Conservation (phyloP, 2,113 vertebrate genomes). For the Zosterops lateralis region DNA sequence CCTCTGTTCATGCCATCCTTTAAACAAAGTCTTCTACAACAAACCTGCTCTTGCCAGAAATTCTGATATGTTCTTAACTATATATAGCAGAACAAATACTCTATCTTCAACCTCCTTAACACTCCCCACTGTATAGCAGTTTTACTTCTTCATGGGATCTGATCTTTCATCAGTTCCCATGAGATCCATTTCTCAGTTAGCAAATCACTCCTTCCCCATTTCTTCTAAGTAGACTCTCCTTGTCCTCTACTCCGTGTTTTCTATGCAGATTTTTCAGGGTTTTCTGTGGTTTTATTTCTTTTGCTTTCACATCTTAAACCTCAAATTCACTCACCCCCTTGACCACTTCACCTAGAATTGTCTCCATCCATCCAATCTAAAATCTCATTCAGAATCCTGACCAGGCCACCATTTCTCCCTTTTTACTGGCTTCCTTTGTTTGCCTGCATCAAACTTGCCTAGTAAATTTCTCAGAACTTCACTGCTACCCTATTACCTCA, state of each 20-base stretch:
- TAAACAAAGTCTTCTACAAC: background rate
- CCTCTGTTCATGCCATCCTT: background rate
- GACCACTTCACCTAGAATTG: background rate
- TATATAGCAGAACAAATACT: background rate
- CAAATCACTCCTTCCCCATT: background rate
- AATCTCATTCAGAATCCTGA: background rate
- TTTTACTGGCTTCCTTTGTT: background rate
- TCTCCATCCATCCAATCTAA: background rate
- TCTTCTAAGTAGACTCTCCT: background rate
- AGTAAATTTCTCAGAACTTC: background rate
- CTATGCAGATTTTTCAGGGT: background rate
- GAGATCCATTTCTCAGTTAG: background rate
- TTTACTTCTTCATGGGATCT: background rate
- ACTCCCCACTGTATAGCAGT: background rate
- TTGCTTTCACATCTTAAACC: background rate
- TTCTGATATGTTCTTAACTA: background rate
- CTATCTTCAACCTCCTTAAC: background rate
- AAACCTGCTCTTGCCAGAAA: background rate
- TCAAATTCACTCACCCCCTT: background rate
- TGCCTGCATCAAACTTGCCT: background rate
- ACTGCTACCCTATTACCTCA: background rate
- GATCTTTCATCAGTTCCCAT: background rate
- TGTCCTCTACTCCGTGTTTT: accelerated
- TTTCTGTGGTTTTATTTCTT: background rate
- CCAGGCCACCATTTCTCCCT: background rate